A percentile compares a stretch with the other conserved stretches of the same genome.
These are phyloP conservation scores for Megalonaias nervosa DNA, from an alignment of 1,140 invertebrate genomes.

Conservation along the genomic window DNA sequence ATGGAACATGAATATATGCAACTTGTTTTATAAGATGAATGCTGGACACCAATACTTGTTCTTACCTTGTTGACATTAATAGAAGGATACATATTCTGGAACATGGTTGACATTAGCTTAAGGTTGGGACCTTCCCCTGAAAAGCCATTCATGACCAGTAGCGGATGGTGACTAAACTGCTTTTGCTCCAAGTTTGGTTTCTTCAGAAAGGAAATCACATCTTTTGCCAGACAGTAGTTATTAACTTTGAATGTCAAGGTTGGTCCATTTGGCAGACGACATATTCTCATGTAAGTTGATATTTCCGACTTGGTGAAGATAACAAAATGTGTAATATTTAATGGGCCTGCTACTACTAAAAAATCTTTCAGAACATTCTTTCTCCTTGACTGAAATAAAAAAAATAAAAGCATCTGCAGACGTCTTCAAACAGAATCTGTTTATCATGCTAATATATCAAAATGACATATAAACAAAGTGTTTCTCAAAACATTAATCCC, in stretches of 20 bases:
- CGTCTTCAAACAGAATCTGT: not conserved
- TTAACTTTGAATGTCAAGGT: slow-evolving; percentile 86
- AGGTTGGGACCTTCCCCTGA: slow-evolving; percentile 82
- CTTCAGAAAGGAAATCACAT: slow-evolving; percentile 88
- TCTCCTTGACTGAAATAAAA: slow-evolving; percentile 81
- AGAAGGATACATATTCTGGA: slow-evolving; percentile 99
- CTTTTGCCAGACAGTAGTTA: slow-evolving; percentile 86
- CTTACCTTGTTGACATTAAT: slow-evolving; percentile 91
- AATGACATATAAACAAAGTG: not conserved
- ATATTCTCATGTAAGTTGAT: slow-evolving; percentile 86
- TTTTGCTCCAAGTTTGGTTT: slow-evolving; percentile 80
- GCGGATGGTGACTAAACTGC: slow-evolving; percentile 87
- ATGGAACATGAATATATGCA: not conserved
- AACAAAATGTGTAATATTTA: slow-evolving; percentile 92
- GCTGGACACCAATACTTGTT: not conserved
- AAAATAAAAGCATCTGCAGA: not conserved
- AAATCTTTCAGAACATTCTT: slow-evolving; percentile 95
- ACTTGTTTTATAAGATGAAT: not conserved
- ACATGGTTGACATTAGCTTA: slow-evolving; percentile 94
- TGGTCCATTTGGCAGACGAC: slow-evolving; percentile 82
- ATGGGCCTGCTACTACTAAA: slow-evolving; percentile 86
- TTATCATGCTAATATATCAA: not conserved
- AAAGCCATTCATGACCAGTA: slow-evolving; percentile 96
- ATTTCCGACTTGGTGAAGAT: slow-evolving; percentile 88
- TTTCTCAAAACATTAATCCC: not conserved